Evolutionary conservation across 1,140 invertebrate genomes (phyloP).

Genomic region (Formica selysi): DNA sequence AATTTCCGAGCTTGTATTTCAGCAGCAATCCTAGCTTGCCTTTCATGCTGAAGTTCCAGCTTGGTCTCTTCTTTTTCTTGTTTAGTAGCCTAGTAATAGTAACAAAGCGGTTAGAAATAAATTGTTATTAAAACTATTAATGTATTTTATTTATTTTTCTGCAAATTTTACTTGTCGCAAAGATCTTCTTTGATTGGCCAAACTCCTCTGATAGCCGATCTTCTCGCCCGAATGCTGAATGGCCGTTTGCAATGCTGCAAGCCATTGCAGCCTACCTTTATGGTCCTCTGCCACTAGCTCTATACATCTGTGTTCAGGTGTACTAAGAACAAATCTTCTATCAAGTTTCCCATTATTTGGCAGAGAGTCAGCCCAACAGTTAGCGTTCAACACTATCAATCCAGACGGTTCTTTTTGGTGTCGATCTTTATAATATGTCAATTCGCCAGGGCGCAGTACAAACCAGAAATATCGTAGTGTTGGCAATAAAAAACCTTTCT

Average conservation of each 20-base stretch:
- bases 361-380: slow-evolving; percentile 89
- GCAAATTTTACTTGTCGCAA: slow-evolving; percentile 87
- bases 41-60: slow-evolving; percentile 88
- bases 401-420: slow-evolving; percentile 91
- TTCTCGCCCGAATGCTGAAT: slow-evolving; percentile 89
- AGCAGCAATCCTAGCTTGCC: slow-evolving; percentile 89
- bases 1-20: slow-evolving; percentile 89
- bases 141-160: neutral
- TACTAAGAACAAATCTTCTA: slow-evolving; percentile 88
- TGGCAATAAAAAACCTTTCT: slow-evolving; percentile 91
- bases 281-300: slow-evolving; percentile 91
- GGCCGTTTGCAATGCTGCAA: slow-evolving; percentile 90
- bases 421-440: slow-evolving; percentile 92
- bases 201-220: slow-evolving; percentile 89
- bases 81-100: slow-evolving; percentile 81
- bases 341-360: slow-evolving; percentile 87
- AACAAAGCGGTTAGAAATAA: slow-evolving; percentile 35
- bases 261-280: slow-evolving; percentile 91
- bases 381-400: slow-evolving; percentile 88
- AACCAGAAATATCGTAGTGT: slow-evolving; percentile 93
- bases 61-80: slow-evolving; percentile 88
- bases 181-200: slow-evolving; percentile 87
- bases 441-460: slow-evolving; percentile 90
- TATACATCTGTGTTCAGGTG: slow-evolving; percentile 89
- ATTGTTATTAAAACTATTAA: slow-evolving; percentile 35